Evolutionary conservation across 1,140 invertebrate species (phyloP), one percentile per base, ranked within the genome.

Genomic region (Drosophila seguyi): DNA sequence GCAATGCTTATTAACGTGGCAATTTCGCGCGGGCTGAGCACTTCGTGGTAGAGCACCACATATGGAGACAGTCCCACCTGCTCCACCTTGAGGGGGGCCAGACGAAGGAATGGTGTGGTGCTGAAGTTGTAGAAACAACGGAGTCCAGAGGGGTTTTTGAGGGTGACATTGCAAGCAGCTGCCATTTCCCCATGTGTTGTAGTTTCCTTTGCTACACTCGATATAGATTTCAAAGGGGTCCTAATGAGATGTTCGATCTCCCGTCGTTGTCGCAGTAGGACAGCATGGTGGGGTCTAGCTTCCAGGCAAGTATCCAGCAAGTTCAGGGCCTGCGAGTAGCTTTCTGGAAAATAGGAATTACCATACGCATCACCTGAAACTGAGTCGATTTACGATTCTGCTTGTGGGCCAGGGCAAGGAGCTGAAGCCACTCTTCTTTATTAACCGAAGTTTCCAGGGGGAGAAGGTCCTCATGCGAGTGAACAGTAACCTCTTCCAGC

Each of bases 41-140:
- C 96, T 79, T 99, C 95, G 92, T 99, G 96, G 93, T 96, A 99
- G 10, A 99, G 93, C 31, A 97, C 94, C 75, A 99, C 96, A 60
- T 95, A 95, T 0, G 99, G 99, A 29, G 97, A 94, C 7, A 96
- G 92, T 91, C 96, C 96, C 18, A 96, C 94, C 76, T 97, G 95
- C 93, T 99, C 99, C 91, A 97, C 95, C 93, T 99, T 99, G 50
- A 99, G 94, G 0, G 98, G 98, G 0, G 96, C 96, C 31, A 99
- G 93, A 55, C 95, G 95, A 2, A 98, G 93, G 88, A 96, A 97
- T 0, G 97, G 96, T 56, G 95, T 94, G 22, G 94, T 94, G 57
- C 95, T 95, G 47, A 94, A 94, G 27, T 95, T 93, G 91, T 98
- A 99, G 34, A 95, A 94, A 93, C 98, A 99, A 74, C 94, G 95